These are phyloP conservation scores for Vespertilio murinus DNA, from an alignment of 2,797 vertebrate species.

Conservation along the genomic window DNA sequence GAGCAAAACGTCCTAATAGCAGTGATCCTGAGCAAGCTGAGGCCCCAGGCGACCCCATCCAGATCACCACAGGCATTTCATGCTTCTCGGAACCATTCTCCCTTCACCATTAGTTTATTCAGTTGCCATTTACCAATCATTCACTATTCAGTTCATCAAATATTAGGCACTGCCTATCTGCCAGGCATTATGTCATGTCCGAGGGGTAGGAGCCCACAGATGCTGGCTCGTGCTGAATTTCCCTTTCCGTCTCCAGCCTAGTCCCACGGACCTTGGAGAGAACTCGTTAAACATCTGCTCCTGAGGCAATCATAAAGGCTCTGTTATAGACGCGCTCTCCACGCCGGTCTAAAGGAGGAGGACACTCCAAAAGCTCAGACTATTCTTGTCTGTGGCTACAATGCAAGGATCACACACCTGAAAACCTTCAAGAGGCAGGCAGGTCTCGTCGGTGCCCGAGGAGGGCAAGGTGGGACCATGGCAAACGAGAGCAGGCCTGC, in stretches of 20 bases:
- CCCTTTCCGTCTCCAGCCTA: not conserved
- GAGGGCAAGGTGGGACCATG: not conserved
- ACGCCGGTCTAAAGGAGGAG: not conserved
- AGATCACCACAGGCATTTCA: not conserved
- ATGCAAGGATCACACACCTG: not conserved
- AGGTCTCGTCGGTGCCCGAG: not conserved
- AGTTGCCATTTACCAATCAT: not conserved
- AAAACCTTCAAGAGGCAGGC: constrained; percentile 13
- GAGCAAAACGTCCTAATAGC: not conserved
- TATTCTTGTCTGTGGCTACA: not conserved
- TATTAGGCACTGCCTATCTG: not conserved
- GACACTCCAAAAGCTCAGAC: not conserved
- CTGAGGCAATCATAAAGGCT: not conserved
- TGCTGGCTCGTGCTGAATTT: not conserved
- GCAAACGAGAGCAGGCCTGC: not conserved
- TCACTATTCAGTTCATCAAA: constrained; percentile 25
- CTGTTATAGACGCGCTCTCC: not conserved
- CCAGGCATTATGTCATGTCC: not conserved
- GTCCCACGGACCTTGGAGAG: not conserved
- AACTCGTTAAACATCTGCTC: not conserved
- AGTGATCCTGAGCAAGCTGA: not conserved
- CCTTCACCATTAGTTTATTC: not conserved
- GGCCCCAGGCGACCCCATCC: not conserved
- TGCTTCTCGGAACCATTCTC: not conserved
- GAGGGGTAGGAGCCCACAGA: not conserved